Evolutionary conservation across 2,797 vertebrate species (phyloP).

Genomic region (Falco concolor): DNA sequence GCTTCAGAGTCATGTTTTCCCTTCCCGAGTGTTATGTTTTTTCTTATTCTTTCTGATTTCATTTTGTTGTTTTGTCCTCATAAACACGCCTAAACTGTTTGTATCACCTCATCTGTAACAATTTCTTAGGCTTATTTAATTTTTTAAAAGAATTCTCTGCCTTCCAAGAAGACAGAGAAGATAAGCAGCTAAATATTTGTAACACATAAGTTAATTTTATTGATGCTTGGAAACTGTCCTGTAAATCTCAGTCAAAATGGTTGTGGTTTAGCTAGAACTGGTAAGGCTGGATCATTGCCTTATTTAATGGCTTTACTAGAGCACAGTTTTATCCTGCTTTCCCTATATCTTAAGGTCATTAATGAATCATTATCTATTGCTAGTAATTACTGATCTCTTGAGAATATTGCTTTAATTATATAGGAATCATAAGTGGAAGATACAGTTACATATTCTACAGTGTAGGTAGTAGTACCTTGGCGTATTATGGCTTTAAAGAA

Average conservation of each 20-base stretch:
- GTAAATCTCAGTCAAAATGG: background rate
- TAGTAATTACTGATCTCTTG: slow-evolving; percentile 55
- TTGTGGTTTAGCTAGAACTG: slow-evolving; percentile 35
- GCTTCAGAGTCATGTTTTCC: background rate
- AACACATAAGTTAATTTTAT: background rate
- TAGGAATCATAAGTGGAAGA: slow-evolving; percentile 47
- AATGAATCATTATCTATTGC: slow-evolving; percentile 48
- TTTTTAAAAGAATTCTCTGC: background rate
- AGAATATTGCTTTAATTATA: slow-evolving; percentile 63
- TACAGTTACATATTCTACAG: background rate
- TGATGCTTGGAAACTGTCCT: background rate
- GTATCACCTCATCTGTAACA: background rate
- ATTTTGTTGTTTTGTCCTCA: background rate
- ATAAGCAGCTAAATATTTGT: background rate
- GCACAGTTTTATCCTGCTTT: slow-evolving; percentile 28
- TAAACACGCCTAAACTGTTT: background rate
- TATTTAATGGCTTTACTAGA: slow-evolving; percentile 22
- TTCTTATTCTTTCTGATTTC: background rate
- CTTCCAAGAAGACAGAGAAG: background rate
- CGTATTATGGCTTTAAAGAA: slow-evolving; percentile 61
- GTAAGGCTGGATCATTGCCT: slow-evolving; percentile 4
- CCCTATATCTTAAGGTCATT: slow-evolving; percentile 54
- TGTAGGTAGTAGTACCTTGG: slow-evolving; percentile 29
- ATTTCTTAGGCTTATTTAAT: background rate
- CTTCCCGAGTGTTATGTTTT: background rate